phyloP scores from a whole-genome alignment of 2,888 invertebrate species.

The Cyaniris semiargus region DNA sequence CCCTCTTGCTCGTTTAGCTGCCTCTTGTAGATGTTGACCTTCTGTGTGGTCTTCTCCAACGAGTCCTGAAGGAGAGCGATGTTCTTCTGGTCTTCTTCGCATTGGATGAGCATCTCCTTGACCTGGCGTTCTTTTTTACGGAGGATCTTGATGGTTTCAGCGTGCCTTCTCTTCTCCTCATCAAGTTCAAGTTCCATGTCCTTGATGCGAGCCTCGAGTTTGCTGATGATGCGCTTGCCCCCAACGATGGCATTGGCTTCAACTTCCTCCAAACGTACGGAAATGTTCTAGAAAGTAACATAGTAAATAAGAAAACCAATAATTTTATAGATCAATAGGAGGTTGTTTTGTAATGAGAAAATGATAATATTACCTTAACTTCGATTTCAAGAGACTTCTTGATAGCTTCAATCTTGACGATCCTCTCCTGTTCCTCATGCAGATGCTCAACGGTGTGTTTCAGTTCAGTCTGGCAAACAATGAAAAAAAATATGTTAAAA shows the following conservation, averaged over 20 bases:
- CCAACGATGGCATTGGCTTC: constrained; percentile 98
- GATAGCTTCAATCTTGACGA: constrained; percentile 97
- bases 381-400: constrained; percentile 98
- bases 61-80: constrained; percentile 94
- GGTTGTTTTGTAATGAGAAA: background rate
- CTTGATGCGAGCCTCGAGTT: constrained; percentile 96
- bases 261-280: constrained; percentile 96
- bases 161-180: constrained; percentile 98
- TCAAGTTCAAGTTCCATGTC: constrained; percentile 97
- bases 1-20: constrained; percentile 98
- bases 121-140: constrained; percentile 98
- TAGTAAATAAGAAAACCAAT: background rate
- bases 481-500: background rate
- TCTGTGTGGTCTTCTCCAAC: constrained; percentile 92
- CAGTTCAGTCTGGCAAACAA: constrained; percentile 85
- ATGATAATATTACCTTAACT: constrained; percentile 84
- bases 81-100: constrained; percentile 98
- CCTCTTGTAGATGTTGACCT: constrained; percentile 96
- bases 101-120: constrained; percentile 96
- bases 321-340: background rate
- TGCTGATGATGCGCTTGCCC: constrained; percentile 98
- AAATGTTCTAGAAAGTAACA: constrained; percentile 83
- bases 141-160: constrained; percentile 97
- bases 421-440: constrained; percentile 97
- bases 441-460: constrained; percentile 96